A percentile compares a stretch with the other conserved stretches of the same genome.
phyloP scores from a whole-genome alignment of 2,113 vertebrate genomes.

The Anoura caudifer region DNA sequence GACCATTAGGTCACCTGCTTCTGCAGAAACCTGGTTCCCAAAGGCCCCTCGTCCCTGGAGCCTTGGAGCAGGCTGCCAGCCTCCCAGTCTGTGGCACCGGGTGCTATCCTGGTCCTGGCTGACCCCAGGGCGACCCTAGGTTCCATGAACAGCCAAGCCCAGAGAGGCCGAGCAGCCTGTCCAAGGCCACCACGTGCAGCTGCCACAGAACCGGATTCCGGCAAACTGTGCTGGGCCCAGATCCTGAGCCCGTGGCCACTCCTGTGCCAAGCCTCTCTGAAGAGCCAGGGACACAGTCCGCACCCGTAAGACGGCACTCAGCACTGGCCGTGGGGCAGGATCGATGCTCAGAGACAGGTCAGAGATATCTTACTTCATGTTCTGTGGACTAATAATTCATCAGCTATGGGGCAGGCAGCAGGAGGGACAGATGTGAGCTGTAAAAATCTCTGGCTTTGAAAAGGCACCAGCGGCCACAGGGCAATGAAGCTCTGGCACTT shows the following conservation, averaged over 20 bases:
- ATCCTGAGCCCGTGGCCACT: accelerated
- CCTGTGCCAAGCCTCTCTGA: background rate
- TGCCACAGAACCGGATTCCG: background rate
- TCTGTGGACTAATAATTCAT: background rate
- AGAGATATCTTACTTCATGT: too few relatives aligned
- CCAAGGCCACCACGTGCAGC: background rate
- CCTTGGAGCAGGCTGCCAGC: background rate
- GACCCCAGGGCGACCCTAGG: background rate
- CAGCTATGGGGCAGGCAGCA: background rate
- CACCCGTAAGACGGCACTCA: too few relatives aligned
- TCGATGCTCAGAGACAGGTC: background rate
- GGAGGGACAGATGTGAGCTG: background rate
- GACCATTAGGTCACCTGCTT: background rate
- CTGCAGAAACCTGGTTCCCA: background rate
- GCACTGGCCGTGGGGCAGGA: background rate
- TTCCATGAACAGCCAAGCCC: accelerated
- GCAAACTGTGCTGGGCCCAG: accelerated
- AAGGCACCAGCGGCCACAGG: background rate
- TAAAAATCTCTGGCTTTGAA: background rate
- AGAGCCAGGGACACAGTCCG: background rate
- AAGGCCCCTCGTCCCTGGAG: background rate
- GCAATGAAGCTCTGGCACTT: background rate
- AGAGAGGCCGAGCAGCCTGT: background rate
- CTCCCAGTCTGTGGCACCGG: accelerated
- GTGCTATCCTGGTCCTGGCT: background rate